phyloP scores from a whole-genome alignment of 37 sponge, comb jelly and placozoan species.

The Hormiphora californensis region DNA sequence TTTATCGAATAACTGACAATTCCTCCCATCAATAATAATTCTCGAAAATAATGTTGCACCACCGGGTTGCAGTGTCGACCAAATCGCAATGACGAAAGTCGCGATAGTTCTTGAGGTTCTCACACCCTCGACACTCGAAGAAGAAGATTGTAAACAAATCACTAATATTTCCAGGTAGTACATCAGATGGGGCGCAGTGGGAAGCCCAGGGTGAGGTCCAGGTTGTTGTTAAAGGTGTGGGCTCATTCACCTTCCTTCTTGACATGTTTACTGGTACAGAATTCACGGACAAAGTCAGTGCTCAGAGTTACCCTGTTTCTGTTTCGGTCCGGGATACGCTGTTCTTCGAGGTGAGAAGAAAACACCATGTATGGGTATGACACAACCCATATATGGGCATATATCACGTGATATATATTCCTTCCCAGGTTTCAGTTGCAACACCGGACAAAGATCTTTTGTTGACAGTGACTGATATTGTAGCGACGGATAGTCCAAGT shows the following conservation, averaged over 20 bases:
- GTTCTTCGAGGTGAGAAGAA: constrained; percentile 1
- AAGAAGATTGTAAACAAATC: background rate
- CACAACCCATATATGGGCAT: no score
- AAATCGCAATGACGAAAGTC: background rate
- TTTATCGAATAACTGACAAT: no score
- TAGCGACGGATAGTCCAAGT: constrained; percentile 41
- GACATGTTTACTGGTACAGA: background rate
- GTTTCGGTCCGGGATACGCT: background rate
- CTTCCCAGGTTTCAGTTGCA: background rate
- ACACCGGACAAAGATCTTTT: background rate
- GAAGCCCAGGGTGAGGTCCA: constrained; percentile 11
- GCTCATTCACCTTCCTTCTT: background rate
- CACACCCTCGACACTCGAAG: background rate
- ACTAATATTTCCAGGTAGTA: background rate
- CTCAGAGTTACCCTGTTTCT: constrained; percentile 5
- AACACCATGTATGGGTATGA: no score
- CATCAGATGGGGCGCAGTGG: constrained; percentile 14
- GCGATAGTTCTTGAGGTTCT: background rate
- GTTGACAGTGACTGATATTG: background rate
- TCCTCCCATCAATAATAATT: background rate
- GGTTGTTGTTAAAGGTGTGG: constrained; percentile 4
- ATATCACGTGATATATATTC: no score
- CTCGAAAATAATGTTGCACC: background rate
- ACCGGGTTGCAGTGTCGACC: background rate
- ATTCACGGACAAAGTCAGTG: background rate